phyloP scores from a whole-genome alignment of 2,113 vertebrate genomes.

The Myanophis thanlyinensis region DNA sequence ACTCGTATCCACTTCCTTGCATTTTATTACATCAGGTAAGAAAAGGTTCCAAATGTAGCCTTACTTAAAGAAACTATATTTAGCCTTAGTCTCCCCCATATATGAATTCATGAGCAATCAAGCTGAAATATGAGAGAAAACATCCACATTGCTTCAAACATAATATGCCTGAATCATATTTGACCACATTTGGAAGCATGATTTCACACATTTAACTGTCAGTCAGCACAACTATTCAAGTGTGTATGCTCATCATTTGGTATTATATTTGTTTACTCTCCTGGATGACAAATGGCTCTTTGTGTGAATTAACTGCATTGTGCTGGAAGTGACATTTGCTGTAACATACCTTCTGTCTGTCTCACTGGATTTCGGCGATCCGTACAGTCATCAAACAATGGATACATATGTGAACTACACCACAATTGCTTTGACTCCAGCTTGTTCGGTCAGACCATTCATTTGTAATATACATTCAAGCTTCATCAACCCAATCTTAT shows the following conservation, averaged over 20 bases:
- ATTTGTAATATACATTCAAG: not conserved
- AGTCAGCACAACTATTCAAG: not conserved
- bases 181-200: no score
- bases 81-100: not conserved
- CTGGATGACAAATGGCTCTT: not conserved
- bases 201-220: not conserved
- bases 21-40: not conserved
- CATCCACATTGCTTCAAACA: not conserved
- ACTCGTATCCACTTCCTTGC: not conserved
- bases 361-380: not conserved
- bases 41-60: not conserved
- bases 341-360: not conserved
- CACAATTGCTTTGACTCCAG: not conserved
- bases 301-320: not conserved
- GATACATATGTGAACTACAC: not conserved
- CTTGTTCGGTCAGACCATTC: not conserved
- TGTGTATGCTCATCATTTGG: not conserved
- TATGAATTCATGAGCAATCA: not conserved
- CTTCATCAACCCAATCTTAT: not conserved
- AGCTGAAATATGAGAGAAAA: not conserved
- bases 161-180: no score
- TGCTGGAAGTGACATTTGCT: not conserved
- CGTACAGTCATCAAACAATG: not conserved
- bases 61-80: not conserved
- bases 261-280: not conserved